Evolutionary conservation across 2,113 vertebrate genomes (phyloP).

Genomic region (Tachuris rubrigastra): DNA sequence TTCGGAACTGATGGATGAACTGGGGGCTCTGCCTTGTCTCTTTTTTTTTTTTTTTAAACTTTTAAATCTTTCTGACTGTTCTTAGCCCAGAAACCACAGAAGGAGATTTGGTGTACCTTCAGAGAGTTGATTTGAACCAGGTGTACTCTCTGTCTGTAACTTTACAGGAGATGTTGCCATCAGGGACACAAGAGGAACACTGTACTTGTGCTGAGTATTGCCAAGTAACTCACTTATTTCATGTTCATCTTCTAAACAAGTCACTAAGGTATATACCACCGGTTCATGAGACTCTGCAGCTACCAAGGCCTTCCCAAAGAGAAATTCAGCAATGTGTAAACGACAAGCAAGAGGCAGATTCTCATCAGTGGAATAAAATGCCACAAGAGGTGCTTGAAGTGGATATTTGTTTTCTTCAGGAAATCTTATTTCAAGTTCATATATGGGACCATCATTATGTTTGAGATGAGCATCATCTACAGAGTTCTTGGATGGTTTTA

Average conservation of each 20-base stretch:
- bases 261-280: slow-evolving; percentile 87
- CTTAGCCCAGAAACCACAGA: not conserved
- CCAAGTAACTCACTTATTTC: slow-evolving; percentile 80
- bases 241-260: slow-evolving; percentile 85
- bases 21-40: not conserved
- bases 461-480: slow-evolving; percentile 78
- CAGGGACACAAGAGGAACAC: slow-evolving; percentile 75
- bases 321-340: slow-evolving; percentile 85
- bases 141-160: slow-evolving; percentile 8
- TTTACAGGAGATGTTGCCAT: slow-evolving; percentile 42
- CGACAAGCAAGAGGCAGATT: slow-evolving; percentile 82
- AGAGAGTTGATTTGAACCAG: not conserved
- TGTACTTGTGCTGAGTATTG: slow-evolving; percentile 86
- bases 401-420: slow-evolving; percentile 89
- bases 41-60: not conserved
- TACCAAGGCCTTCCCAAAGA: slow-evolving; percentile 85
- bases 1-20: not conserved
- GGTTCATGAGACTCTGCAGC: slow-evolving; percentile 84
- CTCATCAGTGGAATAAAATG: slow-evolving; percentile 90
- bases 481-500: slow-evolving; percentile 72
- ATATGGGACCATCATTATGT: slow-evolving; percentile 67
- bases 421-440: slow-evolving; percentile 93
- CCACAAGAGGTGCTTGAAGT: slow-evolving; percentile 88
- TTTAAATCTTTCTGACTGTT: not conserved
- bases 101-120: slow-evolving; percentile 57